Evolutionary conservation across 2,797 vertebrate species (phyloP).

Genomic region (Anguilla marmorata): DNA sequence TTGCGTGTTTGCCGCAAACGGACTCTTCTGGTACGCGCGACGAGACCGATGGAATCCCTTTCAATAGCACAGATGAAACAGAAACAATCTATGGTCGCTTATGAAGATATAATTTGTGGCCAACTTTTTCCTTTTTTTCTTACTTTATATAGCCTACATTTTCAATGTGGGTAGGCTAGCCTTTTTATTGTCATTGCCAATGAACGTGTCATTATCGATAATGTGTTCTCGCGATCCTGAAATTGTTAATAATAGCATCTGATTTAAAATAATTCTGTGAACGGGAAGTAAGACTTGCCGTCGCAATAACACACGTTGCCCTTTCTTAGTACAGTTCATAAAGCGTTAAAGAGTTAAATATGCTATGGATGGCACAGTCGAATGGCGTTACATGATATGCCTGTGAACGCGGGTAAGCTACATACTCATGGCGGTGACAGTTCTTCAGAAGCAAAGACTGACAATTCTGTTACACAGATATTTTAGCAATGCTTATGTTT

Average conservation of each 20-base stretch:
- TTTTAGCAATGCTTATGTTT: no score
- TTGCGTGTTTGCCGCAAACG: neutral
- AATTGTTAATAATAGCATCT: neutral
- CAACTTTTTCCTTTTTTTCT: neutral
- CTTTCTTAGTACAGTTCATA: neutral
- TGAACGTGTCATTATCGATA: neutral
- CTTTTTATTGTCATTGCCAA: neutral
- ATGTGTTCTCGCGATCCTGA: neutral
- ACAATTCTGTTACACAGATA: no score
- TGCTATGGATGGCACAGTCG: neutral
- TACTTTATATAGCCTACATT: neutral
- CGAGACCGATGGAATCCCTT: conserved; percentile 4
- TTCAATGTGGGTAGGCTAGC: neutral
- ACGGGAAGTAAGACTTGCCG: neutral
- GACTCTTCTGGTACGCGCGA: neutral
- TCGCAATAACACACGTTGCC: neutral
- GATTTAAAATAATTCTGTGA: neutral
- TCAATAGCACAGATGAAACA: neutral
- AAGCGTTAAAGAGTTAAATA: no score
- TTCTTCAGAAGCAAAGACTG: no score
- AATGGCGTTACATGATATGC: neutral
- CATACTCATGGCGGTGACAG: no score
- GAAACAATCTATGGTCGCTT: neutral
- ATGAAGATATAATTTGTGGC: neutral
- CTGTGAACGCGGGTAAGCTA: no score